Evolutionary conservation across 23 tunicate species (phyloP).

Genomic region (Botrylloides violaceus): DNA sequence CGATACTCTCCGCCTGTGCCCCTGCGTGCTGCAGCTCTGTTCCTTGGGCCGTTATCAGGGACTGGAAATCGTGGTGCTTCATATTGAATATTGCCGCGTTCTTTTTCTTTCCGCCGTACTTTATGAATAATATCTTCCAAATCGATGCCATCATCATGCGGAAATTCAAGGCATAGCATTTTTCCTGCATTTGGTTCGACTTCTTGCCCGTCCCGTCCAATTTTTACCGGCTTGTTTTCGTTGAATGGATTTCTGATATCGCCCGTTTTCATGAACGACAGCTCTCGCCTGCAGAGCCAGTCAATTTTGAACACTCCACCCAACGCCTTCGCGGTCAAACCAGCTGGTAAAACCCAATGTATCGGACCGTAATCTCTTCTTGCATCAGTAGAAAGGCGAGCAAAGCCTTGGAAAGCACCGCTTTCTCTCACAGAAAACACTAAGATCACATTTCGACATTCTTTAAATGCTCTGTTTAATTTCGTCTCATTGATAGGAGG

Average conservation of each 20-base stretch:
- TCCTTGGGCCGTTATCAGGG: slow-evolving; percentile 26
- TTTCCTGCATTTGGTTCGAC: slow-evolving; percentile 92
- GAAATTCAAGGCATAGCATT: slow-evolving; percentile 77
- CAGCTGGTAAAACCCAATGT: slow-evolving; percentile 90
- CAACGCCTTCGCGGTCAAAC: slow-evolving; percentile 60
- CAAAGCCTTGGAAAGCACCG: slow-evolving; percentile 95
- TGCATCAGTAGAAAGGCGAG: slow-evolving; percentile 51
- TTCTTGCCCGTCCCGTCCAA: slow-evolving; percentile 94
- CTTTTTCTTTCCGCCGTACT: slow-evolving; percentile 48
- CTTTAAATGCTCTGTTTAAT: slow-evolving; percentile 52
- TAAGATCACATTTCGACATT: slow-evolving; percentile 76
- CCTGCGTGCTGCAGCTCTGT: neutral
- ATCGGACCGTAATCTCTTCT: slow-evolving; percentile 60
- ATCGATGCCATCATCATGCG: slow-evolving; percentile 82
- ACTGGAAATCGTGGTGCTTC: slow-evolving; percentile 23
- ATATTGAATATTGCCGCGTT: slow-evolving; percentile 31
- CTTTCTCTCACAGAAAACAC: slow-evolving; percentile 84
- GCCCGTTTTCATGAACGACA: slow-evolving; percentile 60
- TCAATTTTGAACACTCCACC: slow-evolving; percentile 82
- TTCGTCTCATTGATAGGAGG: slow-evolving; percentile 83
- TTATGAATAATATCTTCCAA: slow-evolving; percentile 70
- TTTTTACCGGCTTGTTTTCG: slow-evolving; percentile 74
- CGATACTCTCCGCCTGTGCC: neutral
- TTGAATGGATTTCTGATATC: slow-evolving; percentile 73
- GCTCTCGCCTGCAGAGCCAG: slow-evolving; percentile 79